Evolutionary conservation across 1,140 invertebrate genomes (phyloP).

Genomic region (Diprion similis): DNA sequence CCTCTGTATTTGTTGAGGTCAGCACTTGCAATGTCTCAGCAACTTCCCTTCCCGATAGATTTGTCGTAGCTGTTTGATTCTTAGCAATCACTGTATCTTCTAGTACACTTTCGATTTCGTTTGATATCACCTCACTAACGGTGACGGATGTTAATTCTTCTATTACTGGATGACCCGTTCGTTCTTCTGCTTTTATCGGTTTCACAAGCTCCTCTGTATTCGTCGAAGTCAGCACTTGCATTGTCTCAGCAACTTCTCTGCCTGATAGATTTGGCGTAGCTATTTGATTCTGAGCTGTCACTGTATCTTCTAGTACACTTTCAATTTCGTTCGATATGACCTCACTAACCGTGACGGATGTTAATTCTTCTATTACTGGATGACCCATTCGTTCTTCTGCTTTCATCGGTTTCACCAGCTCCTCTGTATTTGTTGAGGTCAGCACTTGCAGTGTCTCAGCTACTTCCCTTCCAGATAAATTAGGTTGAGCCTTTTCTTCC

Average conservation of each 20-base stretch:
- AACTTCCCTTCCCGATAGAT: conserved; percentile 38
- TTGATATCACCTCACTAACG: conserved; percentile 38
- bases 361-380: conserved; percentile 39
- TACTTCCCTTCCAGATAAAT: conserved; percentile 39
- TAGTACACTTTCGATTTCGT: conserved; percentile 38
- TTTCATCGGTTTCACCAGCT: no score
- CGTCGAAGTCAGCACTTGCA: conserved; percentile 36
- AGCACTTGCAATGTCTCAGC: conserved; percentile 46
- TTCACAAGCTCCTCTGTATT: conserved; percentile 29
- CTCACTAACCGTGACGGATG: conserved; percentile 46
- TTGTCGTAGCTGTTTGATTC: conserved; percentile 40
- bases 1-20: conserved; percentile 36
- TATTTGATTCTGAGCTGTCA: conserved; percentile 40
- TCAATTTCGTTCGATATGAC: conserved; percentile 48
- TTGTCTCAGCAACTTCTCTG: conserved; percentile 38
- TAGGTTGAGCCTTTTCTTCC: conserved; percentile 23
- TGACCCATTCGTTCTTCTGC: conserved; percentile 38
- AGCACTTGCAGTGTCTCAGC: conserved; percentile 46
- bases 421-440: conserved; percentile 36
- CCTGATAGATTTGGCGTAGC: conserved; percentile 38
- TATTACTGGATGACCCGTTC: conserved; percentile 31
- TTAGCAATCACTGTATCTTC: conserved; percentile 31
- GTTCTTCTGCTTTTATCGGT: conserved; percentile 25
- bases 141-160: conserved; percentile 39
- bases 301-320: conserved; percentile 28